These are phyloP conservation scores for Oryzias celebensis DNA, from an alignment of 2,113 vertebrate species.

Conservation along the genomic window DNA sequence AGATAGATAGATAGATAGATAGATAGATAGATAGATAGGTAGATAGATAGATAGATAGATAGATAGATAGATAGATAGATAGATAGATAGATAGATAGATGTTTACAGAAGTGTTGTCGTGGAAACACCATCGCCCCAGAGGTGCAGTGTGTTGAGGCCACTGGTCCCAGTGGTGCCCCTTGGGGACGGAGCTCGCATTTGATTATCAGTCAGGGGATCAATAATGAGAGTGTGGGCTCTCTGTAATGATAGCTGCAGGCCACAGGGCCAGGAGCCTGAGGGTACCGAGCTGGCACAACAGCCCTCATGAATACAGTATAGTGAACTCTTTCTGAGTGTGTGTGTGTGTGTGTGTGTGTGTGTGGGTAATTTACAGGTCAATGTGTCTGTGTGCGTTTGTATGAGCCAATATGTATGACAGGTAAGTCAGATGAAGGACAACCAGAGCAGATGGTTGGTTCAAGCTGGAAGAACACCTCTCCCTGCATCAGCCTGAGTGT, in stretches of 20 bases:
- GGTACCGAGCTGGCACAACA: slow-evolving; percentile 68
- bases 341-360: slow-evolving; percentile 30
- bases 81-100: slow-evolving; percentile 1
- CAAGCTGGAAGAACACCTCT: slow-evolving; percentile 48
- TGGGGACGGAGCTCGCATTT: slow-evolving; percentile 64
- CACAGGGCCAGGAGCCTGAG: slow-evolving; percentile 72
- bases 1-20: neutral
- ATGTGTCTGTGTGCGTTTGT: slow-evolving; percentile 22
- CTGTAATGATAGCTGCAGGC: slow-evolving; percentile 83
- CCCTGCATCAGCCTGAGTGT: slow-evolving; percentile 40
- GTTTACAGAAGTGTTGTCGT: slow-evolving; percentile 48
- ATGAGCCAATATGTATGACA: slow-evolving; percentile 55
- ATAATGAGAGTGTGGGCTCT: slow-evolving; percentile 79
- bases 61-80: no score
- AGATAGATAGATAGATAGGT: neutral
- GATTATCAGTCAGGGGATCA: slow-evolving; percentile 76
- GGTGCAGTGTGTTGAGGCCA: slow-evolving; percentile 55
- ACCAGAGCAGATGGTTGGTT: slow-evolving; percentile 70
- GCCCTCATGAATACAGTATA: slow-evolving; percentile 73
- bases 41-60: slow-evolving; percentile 1
- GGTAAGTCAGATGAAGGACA: slow-evolving; percentile 76
- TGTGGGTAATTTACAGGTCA: slow-evolving; percentile 2
- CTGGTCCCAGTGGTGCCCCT: slow-evolving; percentile 65
- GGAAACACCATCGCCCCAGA: slow-evolving; percentile 51
- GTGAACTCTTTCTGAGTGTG: slow-evolving; percentile 27